These are phyloP conservation scores for Ptilorrhoa leucosticta DNA, from an alignment of 2,113 vertebrate species.

Conservation along the genomic window DNA sequence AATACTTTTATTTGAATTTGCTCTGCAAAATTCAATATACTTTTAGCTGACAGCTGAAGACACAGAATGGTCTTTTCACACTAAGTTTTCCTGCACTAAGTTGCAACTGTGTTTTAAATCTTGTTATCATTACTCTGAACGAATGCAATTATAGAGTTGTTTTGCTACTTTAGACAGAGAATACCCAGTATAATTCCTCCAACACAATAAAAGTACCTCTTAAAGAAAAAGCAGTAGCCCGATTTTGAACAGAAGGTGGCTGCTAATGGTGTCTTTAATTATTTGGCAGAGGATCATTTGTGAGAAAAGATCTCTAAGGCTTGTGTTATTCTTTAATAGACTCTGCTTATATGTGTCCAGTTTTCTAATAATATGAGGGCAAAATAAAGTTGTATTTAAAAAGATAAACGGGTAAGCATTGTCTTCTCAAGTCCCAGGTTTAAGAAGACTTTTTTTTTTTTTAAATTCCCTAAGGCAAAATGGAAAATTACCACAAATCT, in stretches of 20 bases:
- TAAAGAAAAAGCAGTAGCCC: conserved; percentile 43
- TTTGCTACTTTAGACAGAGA: conserved; percentile 48
- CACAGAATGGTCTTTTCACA: conserved; percentile 1
- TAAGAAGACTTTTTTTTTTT: background rate
- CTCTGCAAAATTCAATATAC: conserved; percentile 64
- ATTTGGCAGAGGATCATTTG: background rate
- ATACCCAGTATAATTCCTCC: conserved; percentile 36
- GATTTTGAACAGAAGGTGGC: background rate
- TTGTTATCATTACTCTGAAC: conserved; percentile 60
- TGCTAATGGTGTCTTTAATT: conserved; percentile 2
- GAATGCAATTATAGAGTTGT: conserved; percentile 61
- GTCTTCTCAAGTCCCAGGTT: background rate
- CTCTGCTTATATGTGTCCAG: background rate
- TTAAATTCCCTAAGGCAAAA: background rate
- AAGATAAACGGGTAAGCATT: background rate
- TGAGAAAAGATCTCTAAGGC: background rate
- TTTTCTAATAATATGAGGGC: background rate
- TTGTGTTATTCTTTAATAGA: background rate
- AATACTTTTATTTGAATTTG: conserved; percentile 70
- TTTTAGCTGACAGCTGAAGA: conserved; percentile 57
- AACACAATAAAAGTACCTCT: conserved; percentile 3
- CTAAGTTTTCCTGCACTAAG: conserved; percentile 45
- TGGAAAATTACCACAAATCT: background rate
- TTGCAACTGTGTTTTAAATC: conserved; percentile 59
- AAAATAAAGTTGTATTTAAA: background rate